Percentiles rank a stretch among this genome's conserved stretches.
These are phyloP conservation scores for Dolichotis patagonum DNA, from an alignment of 2,113 vertebrate genomes.

Conservation along the genomic window DNA sequence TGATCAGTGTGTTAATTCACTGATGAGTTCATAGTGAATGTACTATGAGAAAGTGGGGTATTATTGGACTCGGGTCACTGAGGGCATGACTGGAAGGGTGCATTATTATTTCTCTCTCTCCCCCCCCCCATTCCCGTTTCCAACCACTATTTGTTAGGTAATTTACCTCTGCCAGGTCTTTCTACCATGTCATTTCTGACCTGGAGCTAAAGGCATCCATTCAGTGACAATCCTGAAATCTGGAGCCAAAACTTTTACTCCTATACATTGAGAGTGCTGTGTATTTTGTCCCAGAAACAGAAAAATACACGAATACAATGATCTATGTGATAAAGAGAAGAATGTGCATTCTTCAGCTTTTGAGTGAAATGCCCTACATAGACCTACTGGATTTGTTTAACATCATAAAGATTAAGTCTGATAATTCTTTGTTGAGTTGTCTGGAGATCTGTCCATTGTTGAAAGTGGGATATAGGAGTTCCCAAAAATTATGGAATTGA, in stretches of 20 bases:
- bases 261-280: not conserved
- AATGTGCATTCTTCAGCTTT: not conserved
- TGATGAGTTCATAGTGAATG: not conserved
- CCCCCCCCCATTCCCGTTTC: no score
- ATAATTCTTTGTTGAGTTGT: not conserved
- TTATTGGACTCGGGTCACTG: no score
- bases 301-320: no score
- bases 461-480: not conserved
- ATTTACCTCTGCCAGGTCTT: not conserved
- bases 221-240: not conserved
- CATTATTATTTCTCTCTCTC: no score
- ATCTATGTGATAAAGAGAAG: not conserved
- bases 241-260: not conserved
- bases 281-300: not conserved
- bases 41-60: no score
- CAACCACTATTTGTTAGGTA: not conserved
- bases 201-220: no score
- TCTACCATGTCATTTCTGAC: not conserved
- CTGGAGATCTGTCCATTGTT: not conserved
- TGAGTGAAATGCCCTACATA: not conserved
- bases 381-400: not conserved
- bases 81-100: no score
- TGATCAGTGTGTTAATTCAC: not conserved
- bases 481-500: not conserved
- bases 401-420: not conserved